Base-by-base conservation (phyloP, 2,888 invertebrate species). In the Macaria liturata region DNA sequence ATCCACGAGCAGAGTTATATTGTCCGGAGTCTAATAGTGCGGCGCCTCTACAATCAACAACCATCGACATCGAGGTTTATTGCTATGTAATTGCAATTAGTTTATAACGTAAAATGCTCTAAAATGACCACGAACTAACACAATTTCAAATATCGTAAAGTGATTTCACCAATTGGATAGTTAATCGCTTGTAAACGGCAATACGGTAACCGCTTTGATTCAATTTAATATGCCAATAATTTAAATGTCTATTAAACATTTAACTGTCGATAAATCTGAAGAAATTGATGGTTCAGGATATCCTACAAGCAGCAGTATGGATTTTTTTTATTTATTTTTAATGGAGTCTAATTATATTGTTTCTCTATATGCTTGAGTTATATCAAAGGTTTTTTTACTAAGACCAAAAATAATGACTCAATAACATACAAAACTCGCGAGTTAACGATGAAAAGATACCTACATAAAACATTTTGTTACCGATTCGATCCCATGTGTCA, bases 381-480 rank as follows among this genome's bases (percentile, higher is more conserved):
- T 20, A 20, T 20, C 20, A 20, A 20, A 20, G 20, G 20, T 20
- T 1, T 20, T n/a, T 20, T 20, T 20, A 20, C 20, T 20, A 20
- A 20, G 20, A 20, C 20, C 20, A 20, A 20, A n/a, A 20, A 20
- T 20, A 20, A 20, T 57, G 67, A 46, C 47, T 72, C 71, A 9
- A 9, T 40, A 54, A 74, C 61, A 69, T 69, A 64, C 66, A 65
- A 57, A 59, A 68, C 66, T 68, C 70, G 66, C 62, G 70, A 75
- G 80, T 81, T 83, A 81, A 84, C 74, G 71, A 71, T 66, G 68
- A 73, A 74, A 73, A 62, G 34, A 37, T 4, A n/a, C n/a, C n/a
- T n/a, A 37, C 34, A 4, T 8, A 42, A 70, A 64, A 68, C 66
- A 61, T 64, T 57, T 66, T 66, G 62, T 63, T 68, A 68, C 68